These are phyloP conservation scores for Ochropleura plecta DNA, from an alignment of 2,888 invertebrate genomes.

Conservation along the genomic window DNA sequence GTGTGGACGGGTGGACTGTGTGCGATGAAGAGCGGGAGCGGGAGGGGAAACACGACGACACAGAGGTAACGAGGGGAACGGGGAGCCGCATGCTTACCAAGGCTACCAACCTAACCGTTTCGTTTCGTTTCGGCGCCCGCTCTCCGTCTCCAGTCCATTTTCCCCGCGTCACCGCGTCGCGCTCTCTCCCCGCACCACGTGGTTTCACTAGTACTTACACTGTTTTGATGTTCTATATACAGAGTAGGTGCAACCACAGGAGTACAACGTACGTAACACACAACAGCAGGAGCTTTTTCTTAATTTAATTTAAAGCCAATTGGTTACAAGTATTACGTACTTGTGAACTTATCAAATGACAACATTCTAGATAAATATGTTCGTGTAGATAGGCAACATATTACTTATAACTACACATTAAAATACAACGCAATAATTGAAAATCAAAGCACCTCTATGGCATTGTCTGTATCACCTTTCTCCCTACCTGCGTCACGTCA, in stretches of 20 bases:
- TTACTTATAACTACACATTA: too few species aligned
- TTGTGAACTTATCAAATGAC: too few species aligned
- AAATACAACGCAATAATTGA: neutral
- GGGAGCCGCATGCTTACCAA: neutral
- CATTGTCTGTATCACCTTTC: neutral
- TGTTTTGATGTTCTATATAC: too few species aligned
- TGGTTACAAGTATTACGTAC: too few species aligned
- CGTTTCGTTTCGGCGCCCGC: constrained; percentile 1
- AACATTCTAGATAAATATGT: too few species aligned
- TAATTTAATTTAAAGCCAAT: too few species aligned
- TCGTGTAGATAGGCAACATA: too few species aligned
- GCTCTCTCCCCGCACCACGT: neutral
- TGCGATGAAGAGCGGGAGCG: constrained; percentile 19
- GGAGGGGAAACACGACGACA: constrained; percentile 11
- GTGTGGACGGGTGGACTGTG: neutral
- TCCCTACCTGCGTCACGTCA: neutral
- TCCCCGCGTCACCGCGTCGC: neutral
- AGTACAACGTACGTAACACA: too few species aligned
- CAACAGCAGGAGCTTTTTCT: too few species aligned
- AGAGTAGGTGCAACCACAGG: too few species aligned
- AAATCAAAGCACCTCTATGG: too few species aligned
- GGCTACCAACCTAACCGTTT: constrained; percentile 20
- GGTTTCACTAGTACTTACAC: neutral
- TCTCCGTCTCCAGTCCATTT: constrained; percentile 5
- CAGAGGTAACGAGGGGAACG: neutral